Base-by-base conservation (phyloP, 1,140 invertebrate species). In the Pseudomyrmex flavicornis region DNA sequence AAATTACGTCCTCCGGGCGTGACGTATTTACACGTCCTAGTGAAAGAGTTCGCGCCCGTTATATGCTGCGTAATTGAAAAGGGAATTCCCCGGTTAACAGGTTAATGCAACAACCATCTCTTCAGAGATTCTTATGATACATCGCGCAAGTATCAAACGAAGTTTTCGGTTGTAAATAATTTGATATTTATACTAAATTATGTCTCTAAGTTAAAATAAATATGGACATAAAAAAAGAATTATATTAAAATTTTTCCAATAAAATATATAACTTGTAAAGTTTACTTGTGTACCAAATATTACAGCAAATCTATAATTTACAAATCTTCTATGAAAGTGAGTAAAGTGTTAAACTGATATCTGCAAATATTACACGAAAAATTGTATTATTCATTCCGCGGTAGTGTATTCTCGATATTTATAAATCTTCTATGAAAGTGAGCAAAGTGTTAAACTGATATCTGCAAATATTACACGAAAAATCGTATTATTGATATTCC, bases 271-370 rank as follows among this genome's bases (percentile, higher is more conserved):
- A 66, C 35, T 66, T 54, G 44, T 54, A 44, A 66, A 66, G 65
- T 44, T 22, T 12, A 22, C 12, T 66, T 20, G 63, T 22, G 12
- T 65, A 76, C 2, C 15, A 5, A 48, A 76, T 15, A 9, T 76
- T 76, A 22, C 12, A 8, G n/a, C 15, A 46, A 76, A 66, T 76
- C 20, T 35, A 66, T 66, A 65, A 76, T 76, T 62, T 76, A 12
- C 15, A 26, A n/a, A 52, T 76, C 65, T 52, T 35, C 50, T n/a
- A 10, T 48, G 13, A 75, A 75, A 26, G 56, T 26, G 56, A 9
- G 44, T n/a, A 59, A 73, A 65, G 26, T 26, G n/a, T 75, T 17
- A 75, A 75, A 63, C n/a, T 15, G 2, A 7, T 22, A n/a, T 2
- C 35, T 17, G 44, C 44, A 50, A 48, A 75, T 50, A 62, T 26